Percentiles rank a stretch among this genome's conserved stretches.
These are phyloP conservation scores for Macquaria ambigua DNA, from an alignment of 2,113 vertebrate species.

Conservation along the genomic window DNA sequence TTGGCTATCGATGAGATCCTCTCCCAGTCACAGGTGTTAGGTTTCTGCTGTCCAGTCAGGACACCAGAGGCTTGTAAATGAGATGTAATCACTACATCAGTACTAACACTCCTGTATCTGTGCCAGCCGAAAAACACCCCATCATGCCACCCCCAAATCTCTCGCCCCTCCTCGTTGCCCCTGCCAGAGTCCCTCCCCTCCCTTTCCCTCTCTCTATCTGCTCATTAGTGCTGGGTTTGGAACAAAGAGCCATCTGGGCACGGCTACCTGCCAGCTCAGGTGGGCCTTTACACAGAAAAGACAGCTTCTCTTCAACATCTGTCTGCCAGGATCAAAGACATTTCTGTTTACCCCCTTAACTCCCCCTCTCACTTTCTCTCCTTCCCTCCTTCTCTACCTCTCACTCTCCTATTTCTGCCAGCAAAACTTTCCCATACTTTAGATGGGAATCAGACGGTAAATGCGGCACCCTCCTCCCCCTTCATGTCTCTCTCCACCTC, in stretches of 20 bases:
- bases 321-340: conserved; percentile 77
- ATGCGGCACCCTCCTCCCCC: conserved; percentile 52
- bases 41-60: conserved; percentile 50
- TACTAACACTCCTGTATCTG: conserved; percentile 48
- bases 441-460: conserved; percentile 45
- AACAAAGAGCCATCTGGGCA: conserved; percentile 81
- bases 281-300: conserved; percentile 83
- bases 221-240: conserved; percentile 87
- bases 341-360: conserved; percentile 68
- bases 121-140: conserved; percentile 69
- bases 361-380: conserved; percentile 34
- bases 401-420: conserved; percentile 34
- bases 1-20: conserved; percentile 63
- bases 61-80: conserved; percentile 58
- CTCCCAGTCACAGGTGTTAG: conserved; percentile 53
- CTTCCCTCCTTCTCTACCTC: conserved; percentile 19
- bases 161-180: conserved; percentile 42
- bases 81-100: conserved; percentile 65
- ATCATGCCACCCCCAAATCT: conserved; percentile 71
- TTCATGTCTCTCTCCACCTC: conserved; percentile 66
- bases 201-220: conserved; percentile 82
- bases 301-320: conserved; percentile 77
- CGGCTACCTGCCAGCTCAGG: conserved; percentile 84
- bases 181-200: conserved; percentile 65
- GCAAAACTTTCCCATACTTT: conserved; percentile 60